Base-by-base conservation (phyloP, 2,797 vertebrate genomes). In the Epinephelus malabaricus region DNA sequence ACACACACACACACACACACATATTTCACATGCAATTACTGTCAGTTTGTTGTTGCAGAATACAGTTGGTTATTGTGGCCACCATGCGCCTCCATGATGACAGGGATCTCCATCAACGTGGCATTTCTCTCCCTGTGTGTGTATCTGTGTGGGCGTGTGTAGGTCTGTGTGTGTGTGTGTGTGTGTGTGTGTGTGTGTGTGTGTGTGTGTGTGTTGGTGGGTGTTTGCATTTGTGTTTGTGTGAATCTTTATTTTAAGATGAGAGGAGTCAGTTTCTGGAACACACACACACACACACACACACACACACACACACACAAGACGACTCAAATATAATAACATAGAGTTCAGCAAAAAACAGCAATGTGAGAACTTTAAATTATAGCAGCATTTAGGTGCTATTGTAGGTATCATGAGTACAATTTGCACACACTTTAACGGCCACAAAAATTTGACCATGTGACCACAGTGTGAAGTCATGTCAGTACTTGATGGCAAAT, bases 51-150 rank as follows among this genome's bases (percentile, higher is more conserved):
- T 81, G 60, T 86, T 86, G 75, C 64, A 83, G 77, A 73, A 62
- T 55, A 78, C 72, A 88, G 82, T 69, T 60, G 73, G 79, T 89
- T 85, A 78, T 80, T 81, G 84, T 92, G 88, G 87, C 71, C 76
- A 68, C 79, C 51, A 76, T 83, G 75, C 49, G 65, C 79, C 86
- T 79, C 86, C 72, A 55, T 86, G 85, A 91, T 82, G 87, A 92
- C 88, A 82, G 84, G 65, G 70, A 86, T 75, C 79, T 84, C 81
- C 74, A 80, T 83, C 83, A 85, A 86, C 74, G 84, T 87, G 86
- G 82, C 84, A 69, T 89, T 85, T 84, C 56, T 78, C 55, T 84
- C 63, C 53, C 58, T 82, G 78, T 86, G 62, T 84, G 78, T 67
- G 2, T 86, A 17, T 66, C 67, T 75, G 50, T 62, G 25, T 5